Percentiles rank a stretch among this genome's conserved stretches.
Conservation (phyloP, 2,888 invertebrate species). For the Cerastoderma edule region DNA sequence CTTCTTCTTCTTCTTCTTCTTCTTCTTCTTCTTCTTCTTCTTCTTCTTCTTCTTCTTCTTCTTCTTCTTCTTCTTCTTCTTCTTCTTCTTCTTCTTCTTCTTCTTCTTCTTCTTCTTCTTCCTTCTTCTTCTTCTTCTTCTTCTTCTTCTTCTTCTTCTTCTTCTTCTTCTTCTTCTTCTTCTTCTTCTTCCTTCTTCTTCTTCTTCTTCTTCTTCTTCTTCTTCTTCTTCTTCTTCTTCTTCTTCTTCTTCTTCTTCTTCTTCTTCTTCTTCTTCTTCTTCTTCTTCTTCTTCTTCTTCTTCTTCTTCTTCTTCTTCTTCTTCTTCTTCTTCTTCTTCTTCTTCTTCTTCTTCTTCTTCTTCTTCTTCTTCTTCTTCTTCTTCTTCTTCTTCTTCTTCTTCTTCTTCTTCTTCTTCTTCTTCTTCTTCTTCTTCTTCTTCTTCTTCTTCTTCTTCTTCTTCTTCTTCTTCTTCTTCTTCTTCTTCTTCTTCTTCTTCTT, state of each 20-base stretch:
- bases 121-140: neutral
- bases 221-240: neutral
- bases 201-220: neutral
- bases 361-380: neutral
- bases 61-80: neutral
- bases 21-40: neutral
- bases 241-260: neutral
- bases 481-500: neutral
- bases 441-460: neutral
- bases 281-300: neutral
- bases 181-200: too few species aligned
- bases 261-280: neutral
- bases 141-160: too few species aligned
- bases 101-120: neutral
- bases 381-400: neutral
- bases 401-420: neutral
- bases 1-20: neutral
- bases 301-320: neutral
- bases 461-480: neutral
- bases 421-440: neutral
- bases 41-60: neutral
- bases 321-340: neutral
- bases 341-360: slow-evolving; percentile 1
- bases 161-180: too few species aligned
- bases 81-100: neutral